phyloP scores from a whole-genome alignment of 2,113 vertebrate species.

The Bettongia penicillata region DNA sequence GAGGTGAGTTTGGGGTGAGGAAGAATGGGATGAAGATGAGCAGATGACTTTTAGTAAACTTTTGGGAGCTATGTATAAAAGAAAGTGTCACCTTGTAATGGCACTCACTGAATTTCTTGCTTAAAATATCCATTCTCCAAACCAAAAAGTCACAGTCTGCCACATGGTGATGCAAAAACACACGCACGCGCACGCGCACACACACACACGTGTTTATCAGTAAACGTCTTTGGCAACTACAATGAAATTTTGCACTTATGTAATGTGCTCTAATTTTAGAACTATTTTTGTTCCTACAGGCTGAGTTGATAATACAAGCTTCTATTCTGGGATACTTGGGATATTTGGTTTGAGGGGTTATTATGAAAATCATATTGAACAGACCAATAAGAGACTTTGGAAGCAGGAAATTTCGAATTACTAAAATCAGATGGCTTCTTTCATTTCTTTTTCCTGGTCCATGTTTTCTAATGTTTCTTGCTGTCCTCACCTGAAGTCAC shows the following conservation, averaged over 20 bases:
- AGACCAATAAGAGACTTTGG: neutral
- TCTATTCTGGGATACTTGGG: neutral
- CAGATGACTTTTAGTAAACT: neutral
- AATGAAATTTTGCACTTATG: neutral
- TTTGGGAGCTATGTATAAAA: neutral
- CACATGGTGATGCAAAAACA: neutral
- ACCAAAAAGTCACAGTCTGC: neutral
- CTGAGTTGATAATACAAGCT: neutral
- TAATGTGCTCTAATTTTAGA: accelerated
- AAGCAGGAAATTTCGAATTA: neutral
- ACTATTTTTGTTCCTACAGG: constrained; percentile 21
- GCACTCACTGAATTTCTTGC: accelerated
- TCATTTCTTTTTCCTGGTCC: neutral
- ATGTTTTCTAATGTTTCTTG: neutral
- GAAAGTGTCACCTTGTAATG: neutral
- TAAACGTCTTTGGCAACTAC: neutral
- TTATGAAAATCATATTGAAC: neutral
- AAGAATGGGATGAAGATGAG: neutral
- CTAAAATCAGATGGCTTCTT: neutral
- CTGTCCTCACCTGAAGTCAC: neutral
- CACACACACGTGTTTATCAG: neutral
- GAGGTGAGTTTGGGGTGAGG: neutral
- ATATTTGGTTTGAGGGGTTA: neutral
- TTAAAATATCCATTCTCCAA: accelerated
- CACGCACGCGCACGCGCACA: no score